Percentiles rank a stretch among this genome's conserved stretches.
phyloP scores from a whole-genome alignment of 2,888 invertebrate genomes.

The Agrotis clavis region DNA sequence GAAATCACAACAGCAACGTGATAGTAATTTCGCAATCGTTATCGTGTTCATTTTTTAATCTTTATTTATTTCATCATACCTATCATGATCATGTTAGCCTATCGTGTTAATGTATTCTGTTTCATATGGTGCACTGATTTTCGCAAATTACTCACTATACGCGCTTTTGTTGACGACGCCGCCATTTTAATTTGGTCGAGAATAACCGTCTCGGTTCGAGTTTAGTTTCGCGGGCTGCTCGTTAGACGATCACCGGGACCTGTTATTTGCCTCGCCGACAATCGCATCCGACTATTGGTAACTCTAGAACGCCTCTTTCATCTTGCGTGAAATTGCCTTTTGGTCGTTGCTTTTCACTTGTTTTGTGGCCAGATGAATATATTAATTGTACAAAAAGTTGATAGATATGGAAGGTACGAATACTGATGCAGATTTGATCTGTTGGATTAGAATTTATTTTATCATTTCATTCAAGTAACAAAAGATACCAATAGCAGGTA shows the following conservation, averaged over 20 bases:
- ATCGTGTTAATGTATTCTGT: conserved; percentile 67
- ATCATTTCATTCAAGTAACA: conserved; percentile 14
- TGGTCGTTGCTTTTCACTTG: conserved; percentile 69
- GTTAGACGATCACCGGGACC: conserved; percentile 68
- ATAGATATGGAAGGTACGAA: conserved; percentile 45
- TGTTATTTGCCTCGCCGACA: conserved; percentile 70
- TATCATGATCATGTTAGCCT: conserved; percentile 10
- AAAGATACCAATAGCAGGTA: conserved; percentile 12
- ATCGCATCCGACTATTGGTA: conserved; percentile 73
- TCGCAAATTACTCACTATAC: conserved; percentile 68
- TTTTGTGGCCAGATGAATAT: conserved; percentile 59
- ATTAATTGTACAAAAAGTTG: conserved; percentile 64
- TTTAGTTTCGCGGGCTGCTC: conserved; percentile 67
- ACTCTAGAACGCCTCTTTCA: conserved; percentile 77
- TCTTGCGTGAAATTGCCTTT: conserved; percentile 80
- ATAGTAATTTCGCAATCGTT: conserved; percentile 67
- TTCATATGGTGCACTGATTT: conserved; percentile 67
- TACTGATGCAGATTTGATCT: conserved; percentile 42
- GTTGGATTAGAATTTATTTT: conserved; percentile 27
- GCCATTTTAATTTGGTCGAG: conserved; percentile 79
- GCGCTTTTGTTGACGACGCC: conserved; percentile 75
- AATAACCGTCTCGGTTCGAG: conserved; percentile 68
- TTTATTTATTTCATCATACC: too few relatives aligned
- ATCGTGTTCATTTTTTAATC: conserved; percentile 55
- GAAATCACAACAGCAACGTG: conserved; percentile 38